phyloP scores from a whole-genome alignment of 2,797 vertebrate species.

The Eulemur albifrons region DNA sequence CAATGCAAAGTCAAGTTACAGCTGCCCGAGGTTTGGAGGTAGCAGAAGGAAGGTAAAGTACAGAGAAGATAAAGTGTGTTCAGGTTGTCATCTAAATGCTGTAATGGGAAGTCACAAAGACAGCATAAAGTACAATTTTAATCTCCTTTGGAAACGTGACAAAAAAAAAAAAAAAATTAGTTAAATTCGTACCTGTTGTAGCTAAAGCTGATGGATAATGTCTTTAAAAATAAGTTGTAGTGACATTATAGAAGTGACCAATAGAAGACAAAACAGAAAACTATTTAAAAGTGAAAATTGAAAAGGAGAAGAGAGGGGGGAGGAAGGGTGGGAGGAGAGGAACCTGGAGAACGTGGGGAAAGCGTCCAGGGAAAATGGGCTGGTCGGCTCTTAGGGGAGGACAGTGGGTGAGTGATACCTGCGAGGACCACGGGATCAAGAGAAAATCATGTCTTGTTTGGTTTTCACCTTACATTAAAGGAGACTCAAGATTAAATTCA shows the following conservation, averaged over 20 bases:
- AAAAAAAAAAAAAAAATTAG: not conserved
- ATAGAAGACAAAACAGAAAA: not conserved
- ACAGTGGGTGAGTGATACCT: too few species aligned
- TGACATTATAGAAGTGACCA: not conserved
- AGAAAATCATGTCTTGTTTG: not conserved
- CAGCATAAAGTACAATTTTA: too few species aligned
- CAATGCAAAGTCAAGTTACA: not conserved
- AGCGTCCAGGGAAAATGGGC: not conserved
- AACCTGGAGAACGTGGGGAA: not conserved
- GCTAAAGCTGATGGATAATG: not conserved
- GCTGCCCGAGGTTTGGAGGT: too few species aligned
- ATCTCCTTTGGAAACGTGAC: too few species aligned
- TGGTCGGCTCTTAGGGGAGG: not conserved
- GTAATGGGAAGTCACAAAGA: not conserved
- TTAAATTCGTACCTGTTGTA: not conserved
- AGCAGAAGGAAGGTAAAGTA: not conserved
- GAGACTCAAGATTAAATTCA: not conserved
- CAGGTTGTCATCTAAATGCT: not conserved
- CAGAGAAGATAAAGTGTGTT: fast-evolving
- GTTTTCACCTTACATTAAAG: not conserved
- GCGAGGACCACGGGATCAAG: too few species aligned
- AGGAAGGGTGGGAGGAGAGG: fast-evolving
- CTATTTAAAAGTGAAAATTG: not conserved
- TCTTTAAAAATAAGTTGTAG: not conserved
- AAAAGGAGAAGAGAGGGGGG: not conserved